phyloP scores from a whole-genome alignment of 1,140 invertebrate genomes.

The Danaus melanippus region DNA sequence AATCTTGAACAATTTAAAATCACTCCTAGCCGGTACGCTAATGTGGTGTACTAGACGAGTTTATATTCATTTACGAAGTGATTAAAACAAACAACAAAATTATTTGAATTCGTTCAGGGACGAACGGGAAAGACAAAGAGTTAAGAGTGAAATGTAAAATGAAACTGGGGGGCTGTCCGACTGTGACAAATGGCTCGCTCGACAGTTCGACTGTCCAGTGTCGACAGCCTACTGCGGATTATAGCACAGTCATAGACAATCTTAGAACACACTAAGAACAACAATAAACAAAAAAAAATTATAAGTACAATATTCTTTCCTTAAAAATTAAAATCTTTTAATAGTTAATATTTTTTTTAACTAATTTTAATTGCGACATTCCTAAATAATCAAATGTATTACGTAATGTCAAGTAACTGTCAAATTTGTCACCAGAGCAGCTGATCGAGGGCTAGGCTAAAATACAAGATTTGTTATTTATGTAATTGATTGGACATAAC shows the following conservation, averaged over 20 bases:
- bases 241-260: no score
- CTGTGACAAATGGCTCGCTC: no score
- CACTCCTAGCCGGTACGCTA: no score
- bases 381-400: slow-evolving; percentile 5
- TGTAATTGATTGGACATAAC: slow-evolving; percentile 38
- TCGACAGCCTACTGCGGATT: no score
- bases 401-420: slow-evolving; percentile 13
- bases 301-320: not conserved
- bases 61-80: slow-evolving; percentile 12
- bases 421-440: slow-evolving; percentile 27
- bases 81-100: slow-evolving; percentile 14
- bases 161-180: no score
- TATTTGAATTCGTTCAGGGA: slow-evolving; percentile 4
- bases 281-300: not conserved
- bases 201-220: no score
- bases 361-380: no score
- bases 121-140: slow-evolving; percentile 13
- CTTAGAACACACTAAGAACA: no score
- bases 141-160: slow-evolving; percentile 9
- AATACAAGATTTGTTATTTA: slow-evolving; percentile 31
- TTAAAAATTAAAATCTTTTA: not conserved
- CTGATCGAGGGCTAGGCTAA: slow-evolving; percentile 32
- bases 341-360: no score
- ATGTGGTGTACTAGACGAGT: no score
- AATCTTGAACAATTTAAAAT: slow-evolving; percentile 2